Percentiles rank a stretch among this genome's conserved stretches.
phyloP scores from a whole-genome alignment of 2,113 vertebrate genomes.

The Nettapus auritus region DNA sequence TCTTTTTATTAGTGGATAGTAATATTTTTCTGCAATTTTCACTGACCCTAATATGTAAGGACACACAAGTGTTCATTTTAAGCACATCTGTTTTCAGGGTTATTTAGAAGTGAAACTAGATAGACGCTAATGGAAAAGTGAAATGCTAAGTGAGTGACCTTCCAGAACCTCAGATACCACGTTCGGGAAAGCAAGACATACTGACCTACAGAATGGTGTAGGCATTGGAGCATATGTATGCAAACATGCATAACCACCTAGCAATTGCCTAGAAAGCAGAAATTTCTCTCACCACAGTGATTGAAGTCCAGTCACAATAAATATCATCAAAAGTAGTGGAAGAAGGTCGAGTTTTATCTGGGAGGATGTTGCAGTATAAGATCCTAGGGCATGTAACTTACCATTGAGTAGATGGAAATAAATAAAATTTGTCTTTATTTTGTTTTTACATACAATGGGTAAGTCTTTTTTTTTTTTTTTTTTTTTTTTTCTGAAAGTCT shows the following conservation, averaged over 20 bases:
- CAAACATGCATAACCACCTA: not conserved
- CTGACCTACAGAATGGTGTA: not conserved
- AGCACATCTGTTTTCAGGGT: not conserved
- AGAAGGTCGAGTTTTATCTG: not conserved
- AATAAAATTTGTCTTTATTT: not conserved
- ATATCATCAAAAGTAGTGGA: not conserved
- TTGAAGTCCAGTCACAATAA: not conserved
- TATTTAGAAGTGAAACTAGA: not conserved
- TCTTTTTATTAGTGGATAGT: not conserved
- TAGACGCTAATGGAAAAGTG: not conserved
- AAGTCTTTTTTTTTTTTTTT: not conserved
- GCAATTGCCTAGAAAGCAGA: not conserved
- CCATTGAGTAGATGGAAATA: not conserved
- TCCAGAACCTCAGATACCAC: not conserved
- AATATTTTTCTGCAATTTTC: not conserved
- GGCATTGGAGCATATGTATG: not conserved
- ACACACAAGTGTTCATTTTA: not conserved
- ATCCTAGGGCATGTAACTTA: not conserved
- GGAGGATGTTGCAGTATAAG: not conserved
- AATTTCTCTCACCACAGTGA: not conserved
- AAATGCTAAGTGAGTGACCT: not conserved
- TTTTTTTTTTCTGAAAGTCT: not conserved
- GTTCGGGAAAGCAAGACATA: not conserved
- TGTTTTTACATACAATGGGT: not conserved
- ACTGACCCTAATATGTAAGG: fast-evolving